These are phyloP conservation scores for Polyergus mexicanus DNA, from an alignment of 1,140 invertebrate species.

Conservation along the genomic window DNA sequence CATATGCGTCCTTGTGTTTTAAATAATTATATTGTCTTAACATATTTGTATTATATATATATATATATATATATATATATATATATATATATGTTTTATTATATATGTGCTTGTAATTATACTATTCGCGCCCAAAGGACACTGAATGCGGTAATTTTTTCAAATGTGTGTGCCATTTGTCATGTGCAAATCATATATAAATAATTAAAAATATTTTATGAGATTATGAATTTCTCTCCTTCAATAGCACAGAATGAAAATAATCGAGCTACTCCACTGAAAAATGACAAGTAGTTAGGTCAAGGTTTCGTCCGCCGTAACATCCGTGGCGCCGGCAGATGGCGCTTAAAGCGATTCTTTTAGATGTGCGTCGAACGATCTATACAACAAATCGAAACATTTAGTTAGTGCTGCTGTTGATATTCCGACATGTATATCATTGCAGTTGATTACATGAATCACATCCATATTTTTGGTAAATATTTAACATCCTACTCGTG, in stretches of 20 bases:
- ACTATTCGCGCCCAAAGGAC: too few species aligned
- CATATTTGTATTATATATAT: too few species aligned
- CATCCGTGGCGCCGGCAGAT: neutral
- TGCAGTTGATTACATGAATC: neutral
- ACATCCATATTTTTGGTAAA: neutral
- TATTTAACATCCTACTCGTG: neutral
- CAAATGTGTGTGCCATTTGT: neutral
- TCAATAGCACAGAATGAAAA: neutral
- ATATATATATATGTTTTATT: too few species aligned
- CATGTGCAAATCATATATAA: too few species aligned
- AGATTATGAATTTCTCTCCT: neutral
- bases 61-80: too few species aligned
- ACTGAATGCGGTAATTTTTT: neutral
- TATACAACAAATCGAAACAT: neutral
- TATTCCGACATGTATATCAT: neutral
- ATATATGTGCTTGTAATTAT: too few species aligned
- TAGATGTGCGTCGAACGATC: neutral
- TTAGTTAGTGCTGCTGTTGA: neutral
- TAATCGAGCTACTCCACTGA: neutral
- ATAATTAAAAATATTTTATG: constrained; percentile 8
- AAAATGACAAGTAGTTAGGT: neutral
- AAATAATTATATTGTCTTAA: too few species aligned
- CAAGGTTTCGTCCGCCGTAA: too few species aligned
- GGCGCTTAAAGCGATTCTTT: neutral
- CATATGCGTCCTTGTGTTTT: too few species aligned